Evolutionary conservation across 2,797 vertebrate species (phyloP).

Genomic region (Fratercula arctica): DNA sequence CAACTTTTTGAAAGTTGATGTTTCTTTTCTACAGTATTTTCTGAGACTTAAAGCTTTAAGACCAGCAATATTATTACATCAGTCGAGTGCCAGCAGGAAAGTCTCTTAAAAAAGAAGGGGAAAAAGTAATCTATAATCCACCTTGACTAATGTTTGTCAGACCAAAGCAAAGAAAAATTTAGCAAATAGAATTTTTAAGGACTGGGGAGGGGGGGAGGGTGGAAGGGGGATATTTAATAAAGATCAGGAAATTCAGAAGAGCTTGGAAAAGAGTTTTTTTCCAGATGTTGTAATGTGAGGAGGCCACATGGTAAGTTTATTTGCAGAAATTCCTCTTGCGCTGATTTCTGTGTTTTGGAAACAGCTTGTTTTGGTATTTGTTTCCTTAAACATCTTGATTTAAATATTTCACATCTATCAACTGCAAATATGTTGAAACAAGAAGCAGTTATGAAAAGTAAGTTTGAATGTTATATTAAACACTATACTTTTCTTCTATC

Average conservation of each 20-base stretch:
- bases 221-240: conserved; percentile 28
- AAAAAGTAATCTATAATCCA: conserved; percentile 24
- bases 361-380: neutral
- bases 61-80: neutral
- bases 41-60: neutral
- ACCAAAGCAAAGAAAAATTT: conserved; percentile 20
- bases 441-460: neutral
- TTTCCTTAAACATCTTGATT: neutral
- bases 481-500: neutral
- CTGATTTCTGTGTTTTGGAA: conserved; percentile 9
- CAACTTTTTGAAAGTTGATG: neutral
- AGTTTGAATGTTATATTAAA: neutral
- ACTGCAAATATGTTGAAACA: neutral
- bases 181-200: conserved; percentile 30
- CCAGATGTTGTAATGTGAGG: conserved; percentile 47
- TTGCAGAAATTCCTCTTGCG: neutral
- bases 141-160: conserved; percentile 53
- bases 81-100: conserved; percentile 28
- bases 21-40: conserved; percentile 32
- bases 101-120: neutral
- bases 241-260: conserved; percentile 33
- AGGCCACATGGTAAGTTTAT: conserved; percentile 8
- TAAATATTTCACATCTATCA: neutral
- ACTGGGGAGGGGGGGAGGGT: neutral
- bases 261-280: neutral